Evolutionary conservation across 2,797 vertebrate species (phyloP), one percentile per base, ranked within the genome.

Genomic region (Neopelma chrysocephalum): DNA sequence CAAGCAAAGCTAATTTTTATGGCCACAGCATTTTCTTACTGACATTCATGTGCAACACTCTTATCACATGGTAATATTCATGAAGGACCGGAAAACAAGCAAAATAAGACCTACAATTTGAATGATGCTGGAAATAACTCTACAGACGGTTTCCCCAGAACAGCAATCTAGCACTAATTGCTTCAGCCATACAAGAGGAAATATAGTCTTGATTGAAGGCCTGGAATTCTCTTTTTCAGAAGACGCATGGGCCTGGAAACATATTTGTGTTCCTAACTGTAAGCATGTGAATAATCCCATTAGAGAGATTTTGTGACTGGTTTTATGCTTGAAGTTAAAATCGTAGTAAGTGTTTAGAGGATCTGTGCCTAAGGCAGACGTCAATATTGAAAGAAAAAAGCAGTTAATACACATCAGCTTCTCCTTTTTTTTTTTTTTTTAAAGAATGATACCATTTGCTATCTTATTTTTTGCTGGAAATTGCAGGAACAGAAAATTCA

Each of bases 261-360:
- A 15, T 82, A 81, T 90, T 87, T 95, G 62, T 82, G 64, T 96
- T 91, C 53, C 68, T 91, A 93, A 93, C 60, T 82, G 68, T 89
- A 93, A 94, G 62, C 62, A 91, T 13, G 77, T 68, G 77, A 90
- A 90, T 93, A 94, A 90, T 93, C 88, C 70, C 62, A 87, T 94
- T 91, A 84, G 54, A 72, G 81, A 87, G 43, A 72, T 48, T 83
- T 88, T 90, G 65, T 81, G 47, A 66, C 73, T 72, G 47, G 61
- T 86, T 83, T 92, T 92, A 65, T 83, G 54, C 86, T 90, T 84
- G 54, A 94, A 94, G 66, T 93, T 94, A 88, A 90, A 92, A 82
- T 73, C 0, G 3, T 53, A 88, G 32, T 38, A 77, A 79, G 34
- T 48, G 43, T 93, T 90, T 84, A 40, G 58, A 83, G 21, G 47